Conservation (phyloP, 2,113 vertebrate genomes). For the Sylvia atricapilla region DNA sequence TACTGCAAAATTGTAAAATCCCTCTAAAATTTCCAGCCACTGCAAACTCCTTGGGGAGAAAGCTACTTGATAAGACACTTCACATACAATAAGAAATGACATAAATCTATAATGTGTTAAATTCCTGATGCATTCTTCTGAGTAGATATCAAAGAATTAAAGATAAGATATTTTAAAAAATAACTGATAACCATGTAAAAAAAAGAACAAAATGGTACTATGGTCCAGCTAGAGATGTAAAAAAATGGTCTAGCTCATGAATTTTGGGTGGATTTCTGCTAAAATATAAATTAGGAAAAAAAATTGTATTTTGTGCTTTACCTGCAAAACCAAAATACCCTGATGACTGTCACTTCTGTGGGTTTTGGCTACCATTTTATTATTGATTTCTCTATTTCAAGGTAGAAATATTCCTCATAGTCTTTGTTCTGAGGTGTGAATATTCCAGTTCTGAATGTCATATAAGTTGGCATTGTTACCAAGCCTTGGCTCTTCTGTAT, state of each 20-base stretch:
- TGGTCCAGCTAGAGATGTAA: background rate
- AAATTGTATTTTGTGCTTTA: background rate
- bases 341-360: background rate
- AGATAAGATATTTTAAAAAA: background rate
- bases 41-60: background rate
- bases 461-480: background rate
- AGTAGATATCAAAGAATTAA: background rate
- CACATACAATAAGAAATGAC: background rate
- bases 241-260: background rate
- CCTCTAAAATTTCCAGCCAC: background rate
- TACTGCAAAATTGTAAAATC: background rate
- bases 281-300: background rate
- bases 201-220: background rate
- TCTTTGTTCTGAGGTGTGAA: background rate
- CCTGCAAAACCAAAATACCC: background rate
- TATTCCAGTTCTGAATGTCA: background rate
- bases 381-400: background rate
- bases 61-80: background rate
- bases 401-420: background rate
- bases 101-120: background rate
- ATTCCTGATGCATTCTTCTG: background rate
- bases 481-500: background rate
- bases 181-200: accelerated
- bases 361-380: background rate
- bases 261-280: background rate